Evolutionary conservation across 1,140 invertebrate species (phyloP), one percentile per base, ranked within the genome.

Genomic region (Condylostylus longicornis): DNA sequence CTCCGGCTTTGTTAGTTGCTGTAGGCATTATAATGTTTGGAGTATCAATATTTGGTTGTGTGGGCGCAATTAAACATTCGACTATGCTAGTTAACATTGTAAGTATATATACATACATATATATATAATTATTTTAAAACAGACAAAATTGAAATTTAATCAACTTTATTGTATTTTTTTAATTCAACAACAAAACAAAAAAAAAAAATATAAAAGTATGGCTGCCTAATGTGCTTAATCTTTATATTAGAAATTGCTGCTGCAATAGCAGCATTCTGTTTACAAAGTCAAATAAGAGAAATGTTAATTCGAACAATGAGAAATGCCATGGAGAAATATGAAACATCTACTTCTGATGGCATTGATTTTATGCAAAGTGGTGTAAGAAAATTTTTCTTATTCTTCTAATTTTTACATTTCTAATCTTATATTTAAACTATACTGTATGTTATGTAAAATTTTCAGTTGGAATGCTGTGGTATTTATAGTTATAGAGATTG

Each of bases 141-240:
- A n/a, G n/a, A n/a, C n/a, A n/a, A n/a, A n/a, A n/a, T n/a, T n/a
- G n/a, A n/a, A n/a, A n/a, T n/a, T n/a, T n/a, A n/a, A n/a, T n/a
- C n/a, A n/a, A n/a, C n/a, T n/a, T n/a, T n/a, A n/a, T n/a, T n/a
- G n/a, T n/a, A n/a, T n/a, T n/a, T n/a, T n/a, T n/a, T n/a, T n/a
- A n/a, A n/a, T n/a, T n/a, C n/a, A n/a, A n/a, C 27, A 41, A n/a
- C n/a, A n/a, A n/a, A n/a, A n/a, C n/a, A n/a, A n/a, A n/a, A n/a
- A n/a, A n/a, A n/a, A n/a, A n/a, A n/a, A n/a, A n/a, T n/a, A n/a
- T 59, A 68, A 27, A 51, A 89, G 85, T 93, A 88, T 65, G 80
- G 80, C 54, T 69, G 82, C 9, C 71, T 80, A 21, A 62, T 91
- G 41, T 71, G 69, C 5, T 30, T 85, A 28, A 75, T 91, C 6